These are phyloP conservation scores for Lissocephala sabroskyi DNA, from an alignment of 2,888 invertebrate genomes.

Conservation along the genomic window DNA sequence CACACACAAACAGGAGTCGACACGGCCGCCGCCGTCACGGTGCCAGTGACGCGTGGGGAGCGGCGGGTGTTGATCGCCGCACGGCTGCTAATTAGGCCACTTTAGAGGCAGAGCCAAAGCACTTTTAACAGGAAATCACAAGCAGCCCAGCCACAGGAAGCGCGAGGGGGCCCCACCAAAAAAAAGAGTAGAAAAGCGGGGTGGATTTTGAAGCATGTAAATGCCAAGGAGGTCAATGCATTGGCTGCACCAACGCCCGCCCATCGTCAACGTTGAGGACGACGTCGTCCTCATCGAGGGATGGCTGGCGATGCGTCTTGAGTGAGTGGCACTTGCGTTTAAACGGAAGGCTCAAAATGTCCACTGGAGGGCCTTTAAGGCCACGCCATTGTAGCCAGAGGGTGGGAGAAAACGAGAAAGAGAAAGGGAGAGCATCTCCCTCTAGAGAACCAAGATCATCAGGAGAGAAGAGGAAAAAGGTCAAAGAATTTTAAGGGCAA, in stretches of 20 bases:
- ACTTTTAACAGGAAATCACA: slow-evolving; percentile 57
- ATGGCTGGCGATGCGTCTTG: no score
- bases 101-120: slow-evolving; percentile 51
- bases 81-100: slow-evolving; percentile 67
- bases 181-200: slow-evolving; percentile 4
- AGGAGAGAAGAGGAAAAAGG: no score
- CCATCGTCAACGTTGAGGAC: neutral
- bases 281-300: no score
- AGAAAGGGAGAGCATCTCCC: no score
- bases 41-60: slow-evolving; percentile 23
- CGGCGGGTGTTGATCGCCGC: slow-evolving; percentile 67
- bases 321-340: no score
- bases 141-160: slow-evolving; percentile 17
- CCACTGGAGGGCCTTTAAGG: no score
- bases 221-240: slow-evolving; percentile 54
- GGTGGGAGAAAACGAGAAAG: no score
- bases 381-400: no score
- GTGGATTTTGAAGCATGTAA: slow-evolving; percentile 19
- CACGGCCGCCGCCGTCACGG: slow-evolving; percentile 8
- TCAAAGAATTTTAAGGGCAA: no score
- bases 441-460: no score
- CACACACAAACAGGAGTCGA: slow-evolving; percentile 8
- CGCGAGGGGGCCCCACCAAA: no score
- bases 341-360: no score
- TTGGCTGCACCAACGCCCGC: slow-evolving; percentile 21